Percentiles rank a stretch among this genome's conserved stretches.
phyloP scores from a whole-genome alignment of 2,888 invertebrate species.

The Fissipunctia ypsillon region DNA sequence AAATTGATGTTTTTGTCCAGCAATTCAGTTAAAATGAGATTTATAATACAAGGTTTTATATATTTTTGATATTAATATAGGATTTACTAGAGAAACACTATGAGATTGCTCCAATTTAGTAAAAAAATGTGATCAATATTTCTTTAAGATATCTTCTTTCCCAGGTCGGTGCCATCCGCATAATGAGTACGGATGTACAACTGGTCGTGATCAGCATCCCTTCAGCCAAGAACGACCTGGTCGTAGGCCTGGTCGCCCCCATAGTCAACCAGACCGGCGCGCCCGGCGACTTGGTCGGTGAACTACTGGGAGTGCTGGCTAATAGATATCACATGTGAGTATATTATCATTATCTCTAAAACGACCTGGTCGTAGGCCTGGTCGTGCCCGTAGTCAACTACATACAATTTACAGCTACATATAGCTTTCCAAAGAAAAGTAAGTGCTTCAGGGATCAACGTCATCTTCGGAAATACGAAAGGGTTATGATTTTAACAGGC shows the following conservation, averaged over 20 bases:
- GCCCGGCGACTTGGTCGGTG: slow-evolving; percentile 94
- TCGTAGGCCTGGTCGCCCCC: slow-evolving; percentile 92
- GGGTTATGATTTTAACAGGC: no score
- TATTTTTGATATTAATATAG: no score
- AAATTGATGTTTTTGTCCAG: neutral
- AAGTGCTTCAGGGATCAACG: no score
- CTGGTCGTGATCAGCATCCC: slow-evolving; percentile 96
- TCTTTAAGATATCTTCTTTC: neutral
- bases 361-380: no score
- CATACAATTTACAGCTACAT: no score
- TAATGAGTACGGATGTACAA: slow-evolving; percentile 96
- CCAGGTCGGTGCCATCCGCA: slow-evolving; percentile 95
- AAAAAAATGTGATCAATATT: neutral
- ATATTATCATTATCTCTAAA: no score
- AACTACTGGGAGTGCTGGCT: slow-evolving; percentile 95
- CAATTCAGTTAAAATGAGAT: no score
- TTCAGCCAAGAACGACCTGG: slow-evolving; percentile 96
- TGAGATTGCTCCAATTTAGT: neutral
- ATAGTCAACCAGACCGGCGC: slow-evolving; percentile 60
- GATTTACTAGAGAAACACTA: no score
- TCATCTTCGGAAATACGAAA: no score
- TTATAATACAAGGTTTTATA: no score
- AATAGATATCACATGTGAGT: slow-evolving; percentile 94
- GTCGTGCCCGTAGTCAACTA: no score
- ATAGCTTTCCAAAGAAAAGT: no score